These are phyloP conservation scores for Xyrauchen texanus DNA, from an alignment of 2,113 vertebrate species.

Conservation along the genomic window DNA sequence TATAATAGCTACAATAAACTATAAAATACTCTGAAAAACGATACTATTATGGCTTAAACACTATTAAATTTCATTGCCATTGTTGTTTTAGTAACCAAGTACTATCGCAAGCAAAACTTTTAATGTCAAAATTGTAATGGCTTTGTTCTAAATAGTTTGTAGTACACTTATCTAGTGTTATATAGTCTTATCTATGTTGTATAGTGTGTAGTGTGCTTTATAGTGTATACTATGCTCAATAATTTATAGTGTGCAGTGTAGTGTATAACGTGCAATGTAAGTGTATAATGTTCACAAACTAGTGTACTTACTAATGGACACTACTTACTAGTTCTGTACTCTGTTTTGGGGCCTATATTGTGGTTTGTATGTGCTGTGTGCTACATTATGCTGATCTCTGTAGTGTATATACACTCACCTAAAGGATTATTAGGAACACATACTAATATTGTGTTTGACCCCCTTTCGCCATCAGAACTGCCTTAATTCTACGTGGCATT, in stretches of 20 bases:
- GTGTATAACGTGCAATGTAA: not conserved
- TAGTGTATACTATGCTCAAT: not conserved
- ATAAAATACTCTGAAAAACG: too few relatives aligned
- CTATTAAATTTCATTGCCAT: not conserved
- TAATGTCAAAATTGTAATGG: not conserved
- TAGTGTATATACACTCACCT: not conserved
- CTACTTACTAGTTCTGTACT: not conserved
- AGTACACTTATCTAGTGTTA: not conserved
- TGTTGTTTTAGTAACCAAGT: not conserved
- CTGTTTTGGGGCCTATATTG: not conserved
- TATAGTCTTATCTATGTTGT: too few relatives aligned
- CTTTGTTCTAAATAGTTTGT: not conserved
- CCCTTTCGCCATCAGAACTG: too few relatives aligned
- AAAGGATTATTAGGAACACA: too few relatives aligned
- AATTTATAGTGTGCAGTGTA: not conserved
- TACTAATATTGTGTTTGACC: too few relatives aligned
- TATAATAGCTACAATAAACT: too few relatives aligned
- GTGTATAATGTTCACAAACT: not conserved
- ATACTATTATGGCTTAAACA: too few relatives aligned
- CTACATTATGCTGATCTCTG: not conserved
- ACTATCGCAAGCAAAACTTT: conserved; percentile 7
- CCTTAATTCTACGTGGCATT: too few relatives aligned
- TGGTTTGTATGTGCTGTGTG: not conserved
- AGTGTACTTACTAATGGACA: not conserved
- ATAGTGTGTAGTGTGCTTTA: not conserved